A percentile compares a stretch with the other conserved stretches of the same genome.
phyloP scores from a whole-genome alignment of 2,888 invertebrate genomes.

The Eutolmus rufibarbis region DNA sequence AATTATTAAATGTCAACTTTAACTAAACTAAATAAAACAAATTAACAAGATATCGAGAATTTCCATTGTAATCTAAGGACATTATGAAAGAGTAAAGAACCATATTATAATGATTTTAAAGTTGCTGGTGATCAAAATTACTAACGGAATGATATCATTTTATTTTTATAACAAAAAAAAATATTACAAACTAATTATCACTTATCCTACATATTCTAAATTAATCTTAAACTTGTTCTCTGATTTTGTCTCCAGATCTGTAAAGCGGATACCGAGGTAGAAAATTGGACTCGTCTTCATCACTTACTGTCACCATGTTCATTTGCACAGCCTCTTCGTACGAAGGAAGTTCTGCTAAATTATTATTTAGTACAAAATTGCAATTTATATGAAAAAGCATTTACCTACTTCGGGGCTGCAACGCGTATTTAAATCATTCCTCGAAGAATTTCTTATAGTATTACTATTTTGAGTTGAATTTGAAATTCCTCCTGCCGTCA shows the following conservation, averaged over 20 bases:
- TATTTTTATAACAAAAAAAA: too few species aligned
- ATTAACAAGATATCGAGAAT: too few species aligned
- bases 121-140: too few species aligned
- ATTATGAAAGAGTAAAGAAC: too few species aligned
- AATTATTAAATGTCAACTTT: too few species aligned
- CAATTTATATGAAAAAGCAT: neutral
- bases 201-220: neutral
- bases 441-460: neutral
- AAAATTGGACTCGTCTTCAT: slow-evolving; percentile 54
- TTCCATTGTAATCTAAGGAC: too few species aligned
- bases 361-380: neutral
- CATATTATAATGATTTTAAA: too few species aligned
- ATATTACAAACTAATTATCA: too few species aligned
- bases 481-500: neutral
- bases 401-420: neutral
- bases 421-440: neutral
- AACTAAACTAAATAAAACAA: too few species aligned
- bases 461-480: neutral
- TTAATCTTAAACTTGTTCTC: neutral
- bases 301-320: slow-evolving; percentile 56
- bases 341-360: slow-evolving; percentile 58
- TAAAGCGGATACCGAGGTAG: slow-evolving; percentile 61
- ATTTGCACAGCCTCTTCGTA: slow-evolving; percentile 61
- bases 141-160: too few species aligned
- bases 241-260: slow-evolving; percentile 52